Base-by-base conservation (phyloP, 2,797 vertebrate genomes). In the Gymnothorax reevesii region DNA sequence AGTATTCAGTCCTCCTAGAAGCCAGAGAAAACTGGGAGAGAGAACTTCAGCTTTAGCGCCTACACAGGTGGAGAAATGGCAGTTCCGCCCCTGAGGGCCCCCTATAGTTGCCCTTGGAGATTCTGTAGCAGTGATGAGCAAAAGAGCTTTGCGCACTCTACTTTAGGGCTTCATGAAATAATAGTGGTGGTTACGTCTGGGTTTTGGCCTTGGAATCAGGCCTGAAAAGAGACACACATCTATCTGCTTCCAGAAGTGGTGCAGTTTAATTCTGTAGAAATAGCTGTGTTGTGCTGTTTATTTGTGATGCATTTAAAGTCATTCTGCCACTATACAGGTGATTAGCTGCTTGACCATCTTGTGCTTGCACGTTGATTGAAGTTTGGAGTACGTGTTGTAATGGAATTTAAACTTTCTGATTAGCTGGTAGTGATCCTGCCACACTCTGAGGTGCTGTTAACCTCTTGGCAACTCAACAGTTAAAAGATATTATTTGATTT, bases 191-290 rank as follows among this genome's bases (percentile, higher is more conserved):
- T 86, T 80, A 42, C 33, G 33, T 77, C 64, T 54, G 86, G 55
- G 33, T 84, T 66, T 84, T 7, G 55, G 57, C 77, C 9, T 33
- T 59, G n/a, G 52, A 25, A 55, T 15, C 22, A 7, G 54, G 60
- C 13, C 49, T 79, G 42, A 54, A 7, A 54, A 79, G 49, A 79
- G 49, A 77, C 73, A 62, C 83, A 62, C 57, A 22, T 69, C 55
- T 83, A 83, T 25, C 80, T 73, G 71, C 71, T 33, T 84, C 64
- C 57, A 77, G 57, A 87, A 80, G 62, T 79, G 71, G 71, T 77
- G 49, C 60, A 49, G 12, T 84, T 66, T 84, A 84, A 84, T 84
- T 42, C 33, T 42, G 33, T 84, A 66, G 17, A 22, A 49, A n/a
- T 33, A 49, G 33, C 5, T 42, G 33, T 6, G 33, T 33, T 15